Percentiles rank a stretch among this genome's conserved stretches.
phyloP scores from a whole-genome alignment of 1,140 invertebrate genomes.

The Caenorhabditis remanei region DNA sequence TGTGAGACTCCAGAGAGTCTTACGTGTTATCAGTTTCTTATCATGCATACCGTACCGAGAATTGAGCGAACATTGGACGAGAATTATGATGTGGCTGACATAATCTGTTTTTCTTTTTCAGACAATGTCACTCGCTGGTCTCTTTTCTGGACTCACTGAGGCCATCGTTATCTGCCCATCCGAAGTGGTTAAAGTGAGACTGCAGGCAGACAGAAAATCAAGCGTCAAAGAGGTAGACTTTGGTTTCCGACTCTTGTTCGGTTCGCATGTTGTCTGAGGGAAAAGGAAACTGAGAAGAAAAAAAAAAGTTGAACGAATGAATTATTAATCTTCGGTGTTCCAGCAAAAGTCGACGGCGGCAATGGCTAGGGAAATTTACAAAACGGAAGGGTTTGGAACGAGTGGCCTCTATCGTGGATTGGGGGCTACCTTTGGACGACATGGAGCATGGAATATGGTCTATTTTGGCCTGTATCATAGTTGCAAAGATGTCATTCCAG shows the following conservation, averaged over 20 bases:
- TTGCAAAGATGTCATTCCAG: slow-evolving; percentile 85
- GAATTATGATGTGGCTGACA: slow-evolving; percentile 54
- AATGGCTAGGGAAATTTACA: slow-evolving; percentile 86
- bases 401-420: slow-evolving; percentile 86
- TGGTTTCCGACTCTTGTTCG: background rate
- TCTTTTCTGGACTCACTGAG: slow-evolving; percentile 89
- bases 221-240: slow-evolving; percentile 79
- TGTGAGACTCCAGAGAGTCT: no score
- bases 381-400: slow-evolving; percentile 84
- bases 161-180: slow-evolving; percentile 92
- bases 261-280: background rate
- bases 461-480: slow-evolving; percentile 95
- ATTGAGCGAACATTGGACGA: background rate
- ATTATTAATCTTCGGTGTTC: slow-evolving; percentile 61
- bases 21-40: background rate
- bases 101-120: slow-evolving; percentile 79
- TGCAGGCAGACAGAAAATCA: slow-evolving; percentile 81
- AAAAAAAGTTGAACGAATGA: background rate
- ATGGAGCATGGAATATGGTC: slow-evolving; percentile 90
- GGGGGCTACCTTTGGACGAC: slow-evolving; percentile 87
- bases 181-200: slow-evolving; percentile 91
- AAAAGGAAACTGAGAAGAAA: background rate
- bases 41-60: background rate
- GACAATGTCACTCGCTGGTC: slow-evolving; percentile 88
- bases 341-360: slow-evolving; percentile 84